Evolutionary conservation across 2,797 vertebrate species (phyloP), one percentile per base, ranked within the genome.

Genomic region (Ficedula albicollis): DNA sequence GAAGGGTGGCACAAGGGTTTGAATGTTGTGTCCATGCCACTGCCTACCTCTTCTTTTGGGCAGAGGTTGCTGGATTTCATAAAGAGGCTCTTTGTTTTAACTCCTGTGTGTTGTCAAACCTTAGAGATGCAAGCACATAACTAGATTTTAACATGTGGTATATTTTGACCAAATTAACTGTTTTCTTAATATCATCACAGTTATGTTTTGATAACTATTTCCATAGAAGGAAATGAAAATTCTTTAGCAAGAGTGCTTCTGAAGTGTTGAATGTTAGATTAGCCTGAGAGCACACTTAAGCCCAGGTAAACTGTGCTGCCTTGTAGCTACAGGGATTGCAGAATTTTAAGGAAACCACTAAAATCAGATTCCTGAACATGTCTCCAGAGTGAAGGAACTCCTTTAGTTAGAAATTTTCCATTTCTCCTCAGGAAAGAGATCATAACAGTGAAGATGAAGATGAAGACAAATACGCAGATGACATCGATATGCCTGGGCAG

Each of bases 401-500:
- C 79, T 88, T 48, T 52, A 51, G 14, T 75, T 22, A 72, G 17
- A 80, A 66, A 9, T 63, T 49, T 49, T 32, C 29, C 13, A 7
- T 77, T 30, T 93, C 55, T 92, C 22, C 84, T 88, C 95, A 99
- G 99, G 99, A 99, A 96, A 97, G 98, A 81, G 99, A 99, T 95
- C 99, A 99, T 79, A 98, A 99, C 97, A 99, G 99, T 51, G 99
- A 99, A 92, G 99, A 99, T 83, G 99, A 99, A 79, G 99, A 99
- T 97, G 99, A 99, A 97, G 99, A 99, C 94, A 99, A 99, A 96
- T 99, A 99, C 1, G 99, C 99, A 43, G 99, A 99, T 96, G 99
- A 99, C 90, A 99, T 99, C n/a, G 99, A 99, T 96, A 99, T 99
- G 99, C 99, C 99, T 0, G 99, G 99, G 59, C 99, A 99, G 98